Percentiles rank a stretch among this genome's conserved stretches.
Conservation (phyloP, 2,797 vertebrate species). For the Gallinago solitaria region DNA sequence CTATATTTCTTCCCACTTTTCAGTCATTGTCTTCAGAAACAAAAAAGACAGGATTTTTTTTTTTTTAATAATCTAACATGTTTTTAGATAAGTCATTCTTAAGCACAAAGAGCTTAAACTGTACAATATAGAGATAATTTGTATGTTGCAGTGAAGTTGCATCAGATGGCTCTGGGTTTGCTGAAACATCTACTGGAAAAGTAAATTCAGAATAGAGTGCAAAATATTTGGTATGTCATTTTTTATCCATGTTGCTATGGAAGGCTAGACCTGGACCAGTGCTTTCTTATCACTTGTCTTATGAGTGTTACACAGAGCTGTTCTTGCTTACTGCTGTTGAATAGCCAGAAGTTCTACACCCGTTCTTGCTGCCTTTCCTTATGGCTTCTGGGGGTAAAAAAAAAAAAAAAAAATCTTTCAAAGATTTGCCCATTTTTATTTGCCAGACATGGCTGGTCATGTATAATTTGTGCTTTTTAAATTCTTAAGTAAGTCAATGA, state of each 20-base stretch:
- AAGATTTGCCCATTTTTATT: background rate
- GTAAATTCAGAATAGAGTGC: background rate
- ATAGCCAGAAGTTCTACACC: background rate
- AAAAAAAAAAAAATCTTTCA: background rate
- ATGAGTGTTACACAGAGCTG: background rate
- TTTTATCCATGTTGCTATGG: background rate
- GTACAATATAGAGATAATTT: background rate
- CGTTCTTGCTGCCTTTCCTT: background rate
- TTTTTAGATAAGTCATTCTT: background rate
- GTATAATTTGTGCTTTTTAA: background rate
- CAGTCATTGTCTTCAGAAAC: background rate
- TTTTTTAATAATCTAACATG: background rate
- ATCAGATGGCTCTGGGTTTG: background rate
- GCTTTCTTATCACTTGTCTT: background rate
- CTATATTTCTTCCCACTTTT: background rate
- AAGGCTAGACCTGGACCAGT: background rate
- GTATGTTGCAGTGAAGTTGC: background rate
- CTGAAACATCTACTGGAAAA: background rate
- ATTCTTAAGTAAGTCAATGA: background rate
- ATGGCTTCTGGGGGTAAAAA: background rate
- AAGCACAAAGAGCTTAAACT: background rate
- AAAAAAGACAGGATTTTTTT: background rate
- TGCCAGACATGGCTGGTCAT: background rate
- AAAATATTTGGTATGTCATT: background rate
- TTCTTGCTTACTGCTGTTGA: background rate